Evolutionary conservation across 2,797 vertebrate genomes (phyloP), one percentile per base, ranked within the genome.

Genomic region (Gymnoscopelus microlampas): DNA sequence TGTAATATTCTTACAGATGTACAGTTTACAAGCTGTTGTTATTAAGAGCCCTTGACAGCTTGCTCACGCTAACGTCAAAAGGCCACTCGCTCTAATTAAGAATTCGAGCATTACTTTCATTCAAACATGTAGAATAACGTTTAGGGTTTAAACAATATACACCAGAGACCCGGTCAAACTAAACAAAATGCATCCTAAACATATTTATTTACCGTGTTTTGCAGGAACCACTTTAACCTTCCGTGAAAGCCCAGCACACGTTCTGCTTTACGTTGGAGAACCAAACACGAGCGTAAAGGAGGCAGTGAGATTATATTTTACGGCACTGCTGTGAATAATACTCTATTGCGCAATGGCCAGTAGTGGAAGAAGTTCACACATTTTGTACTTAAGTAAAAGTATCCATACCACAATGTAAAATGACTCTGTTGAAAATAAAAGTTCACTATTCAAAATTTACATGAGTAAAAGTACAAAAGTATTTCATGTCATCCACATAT

Each of bases 221-320:
- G 48, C 3, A 5, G 47, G 48, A 65, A 66, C 74, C 78, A 44
- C 77, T 84, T 89, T 94, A 91, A 94, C 93, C 93, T 94, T 94
- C 83, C 71, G 59, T 68, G 71, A 57, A 63, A 44, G 39, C 39
- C 35, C 1, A 67, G 51, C 23, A 7, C 32, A 14, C 61, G 73
- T 68, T n/a, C 10, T 26, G 19, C 76, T 91, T 91, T 88, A 76
- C 88, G 88, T 60, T 71, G 53, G 57, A 53, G 0, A 5, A 47
- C 39, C 10, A 71, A 66, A 70, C 68, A 60, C 64, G 9, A 39
- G 62, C 83, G 86, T 74, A 86, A 84, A 86, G 5, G 0, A 61
- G 13, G 0, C 0, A 0, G 1, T 0, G 1, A 32, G 32, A 60
- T 35, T 51, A 5, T 12, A n/a, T 0, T 81, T 79, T 76, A 48